Base-by-base conservation (phyloP, 1,140 invertebrate genomes). In the Drosophila santomea region DNA sequence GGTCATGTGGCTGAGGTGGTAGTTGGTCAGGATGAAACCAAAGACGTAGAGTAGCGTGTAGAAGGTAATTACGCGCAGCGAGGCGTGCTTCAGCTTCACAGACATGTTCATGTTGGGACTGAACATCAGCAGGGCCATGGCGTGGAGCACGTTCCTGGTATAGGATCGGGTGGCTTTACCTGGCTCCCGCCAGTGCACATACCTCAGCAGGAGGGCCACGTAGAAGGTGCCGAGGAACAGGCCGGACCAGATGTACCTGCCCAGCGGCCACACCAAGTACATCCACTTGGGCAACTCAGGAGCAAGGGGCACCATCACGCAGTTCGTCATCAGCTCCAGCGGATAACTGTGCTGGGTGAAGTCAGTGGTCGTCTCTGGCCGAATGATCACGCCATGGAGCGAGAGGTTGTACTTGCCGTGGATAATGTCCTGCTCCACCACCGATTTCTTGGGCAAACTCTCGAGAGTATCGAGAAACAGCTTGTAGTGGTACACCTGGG, bases 221-320 rank as follows among this genome's bases (percentile, higher is more conserved):
- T 89, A 89, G 54, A 91, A 75, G 17, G 73, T 76, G 25, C 71
- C 64, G 10, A 91, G 12, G 15, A 91, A 55, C 2, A 89, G 17
- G 0, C 48, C 55, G 0, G 69, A 45, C 88, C 90, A 91, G 12
- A 90, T 78, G 35, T 79, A 91, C 2, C 63, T 72, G 5, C 84
- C 90, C 56, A 91, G 47, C 0, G 90, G 86, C 90, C 90, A 91
- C 1, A 91, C 71, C 43, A 91, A 58, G 39, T 91, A 91, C 78
- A 77, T 74, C 84, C 81, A 91, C 38, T 89, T 90, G 50, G 90
- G 83, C 57, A 91, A 25, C 76, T 91, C 90, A 17, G 88, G 83
- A 0, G 84, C 78, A 2, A 91, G 61, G 0, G 90, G 90, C 3
- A 91, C 90, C 90, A 91, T 91, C 12, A 91, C 77, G 52, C 90